Evolutionary conservation across 1,140 invertebrate genomes (phyloP).

Genomic region (Pinna nobilis): DNA sequence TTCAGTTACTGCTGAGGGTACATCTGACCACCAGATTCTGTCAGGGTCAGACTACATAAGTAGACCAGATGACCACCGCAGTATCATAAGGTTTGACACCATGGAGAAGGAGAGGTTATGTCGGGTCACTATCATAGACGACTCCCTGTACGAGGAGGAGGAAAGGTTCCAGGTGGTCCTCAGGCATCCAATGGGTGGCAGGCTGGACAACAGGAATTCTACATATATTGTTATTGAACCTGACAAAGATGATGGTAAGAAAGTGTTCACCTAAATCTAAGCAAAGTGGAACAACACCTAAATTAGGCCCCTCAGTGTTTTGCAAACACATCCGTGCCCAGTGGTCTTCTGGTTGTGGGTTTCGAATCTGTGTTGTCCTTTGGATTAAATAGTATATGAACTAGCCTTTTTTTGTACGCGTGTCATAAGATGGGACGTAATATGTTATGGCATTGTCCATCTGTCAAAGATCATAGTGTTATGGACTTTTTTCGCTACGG

Average conservation of each 20-base stretch:
- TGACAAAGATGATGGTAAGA: constrained; percentile 73
- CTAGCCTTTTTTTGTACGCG: too few species aligned
- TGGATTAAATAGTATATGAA: too few species aligned
- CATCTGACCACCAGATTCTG: constrained; percentile 62
- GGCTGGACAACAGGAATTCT: constrained; percentile 56
- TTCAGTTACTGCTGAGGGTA: constrained; percentile 71
- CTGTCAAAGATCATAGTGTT: too few species aligned
- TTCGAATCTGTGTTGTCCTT: too few species aligned
- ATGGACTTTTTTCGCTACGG: too few species aligned
- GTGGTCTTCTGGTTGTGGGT: too few species aligned
- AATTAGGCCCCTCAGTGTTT: too few species aligned
- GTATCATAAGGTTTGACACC: constrained; percentile 71
- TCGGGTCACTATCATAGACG: constrained; percentile 73
- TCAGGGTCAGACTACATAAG: constrained; percentile 74
- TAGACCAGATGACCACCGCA: constrained; percentile 67
- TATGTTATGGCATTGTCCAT: too few species aligned
- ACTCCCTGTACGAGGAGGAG: constrained; percentile 73
- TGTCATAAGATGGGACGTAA: too few species aligned
- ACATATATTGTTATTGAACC: constrained; percentile 66
- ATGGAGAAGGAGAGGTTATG: constrained; percentile 69
- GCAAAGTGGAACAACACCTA: too few species aligned
- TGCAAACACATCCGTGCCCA: too few species aligned
- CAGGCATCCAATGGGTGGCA: constrained; percentile 69
- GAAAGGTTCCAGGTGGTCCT: constrained; percentile 73
- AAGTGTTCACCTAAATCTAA: too few species aligned